Evolutionary conservation across 2,888 invertebrate genomes (phyloP).

Genomic region (Spisula subtruncata): DNA sequence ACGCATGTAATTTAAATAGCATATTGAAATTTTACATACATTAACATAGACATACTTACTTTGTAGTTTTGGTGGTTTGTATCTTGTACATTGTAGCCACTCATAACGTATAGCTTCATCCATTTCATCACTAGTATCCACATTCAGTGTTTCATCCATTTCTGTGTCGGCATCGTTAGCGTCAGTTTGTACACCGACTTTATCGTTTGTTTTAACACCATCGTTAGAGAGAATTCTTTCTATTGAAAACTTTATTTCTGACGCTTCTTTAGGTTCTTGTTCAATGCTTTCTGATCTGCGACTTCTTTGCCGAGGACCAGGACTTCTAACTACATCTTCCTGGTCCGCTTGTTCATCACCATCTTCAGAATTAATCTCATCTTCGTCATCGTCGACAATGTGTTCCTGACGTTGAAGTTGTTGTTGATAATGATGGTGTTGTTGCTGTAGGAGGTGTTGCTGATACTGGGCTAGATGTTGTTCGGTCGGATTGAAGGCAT

Average conservation of each 20-base stretch:
- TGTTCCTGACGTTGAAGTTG: conserved; percentile 26
- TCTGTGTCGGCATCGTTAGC: conserved; percentile 27
- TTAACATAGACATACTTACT: conserved; percentile 77
- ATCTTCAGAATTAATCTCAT: not conserved
- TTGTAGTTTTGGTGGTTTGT: conserved; percentile 86
- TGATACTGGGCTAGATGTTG: conserved; percentile 18
- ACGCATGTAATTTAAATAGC: no score
- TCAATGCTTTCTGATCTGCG: not conserved
- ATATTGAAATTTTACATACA: no score
- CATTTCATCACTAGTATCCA: conserved; percentile 21
- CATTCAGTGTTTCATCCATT: conserved; percentile 20
- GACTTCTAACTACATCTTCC: not conserved
- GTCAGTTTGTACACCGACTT: conserved; percentile 15
- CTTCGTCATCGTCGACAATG: not conserved
- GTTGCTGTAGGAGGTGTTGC: conserved; percentile 28
- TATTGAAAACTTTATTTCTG: conserved; percentile 78
- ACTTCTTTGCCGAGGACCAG: not conserved
- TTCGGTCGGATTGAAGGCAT: not conserved
- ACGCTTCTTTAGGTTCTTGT: not conserved
- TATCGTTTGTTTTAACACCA: conserved; percentile 26
- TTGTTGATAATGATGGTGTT: not conserved
- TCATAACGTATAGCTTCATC: conserved; percentile 73
- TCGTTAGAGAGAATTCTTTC: conserved; percentile 73
- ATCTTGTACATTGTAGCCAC: conserved; percentile 87
- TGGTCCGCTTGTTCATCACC: not conserved